Conservation (phyloP, 30 jellyfish, hydroid and myxozoan species). For the Phacellophora camtschatica region DNA sequence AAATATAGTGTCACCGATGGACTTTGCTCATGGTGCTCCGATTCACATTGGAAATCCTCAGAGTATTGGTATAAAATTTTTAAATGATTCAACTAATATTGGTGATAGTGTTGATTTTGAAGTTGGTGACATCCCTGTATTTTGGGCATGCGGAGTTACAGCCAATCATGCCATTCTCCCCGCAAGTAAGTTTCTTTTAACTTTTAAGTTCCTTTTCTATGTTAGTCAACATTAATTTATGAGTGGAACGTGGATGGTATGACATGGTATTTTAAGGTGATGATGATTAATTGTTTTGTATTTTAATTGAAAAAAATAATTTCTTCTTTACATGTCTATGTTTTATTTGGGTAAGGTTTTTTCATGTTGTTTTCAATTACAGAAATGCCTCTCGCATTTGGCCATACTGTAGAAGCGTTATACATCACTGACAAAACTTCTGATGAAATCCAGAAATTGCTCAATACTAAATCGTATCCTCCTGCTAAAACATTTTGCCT, state of each 20-base stretch:
- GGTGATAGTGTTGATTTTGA: conserved; percentile 51
- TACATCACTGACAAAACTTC: conserved; percentile 67
- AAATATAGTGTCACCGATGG: conserved; percentile 42
- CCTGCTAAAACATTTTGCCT: conserved; percentile 72
- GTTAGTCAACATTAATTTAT: too few species aligned
- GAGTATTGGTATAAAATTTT: conserved; percentile 68
- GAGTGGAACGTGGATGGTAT: too few species aligned
- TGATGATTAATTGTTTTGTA: too few species aligned
- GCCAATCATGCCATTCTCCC: conserved; percentile 72
- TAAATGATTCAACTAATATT: conserved; percentile 6
- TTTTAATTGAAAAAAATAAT: too few species aligned
- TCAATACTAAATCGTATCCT: conserved; percentile 63
- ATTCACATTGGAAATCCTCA: conserved; percentile 86
- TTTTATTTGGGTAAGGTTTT: too few species aligned
- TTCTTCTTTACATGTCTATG: too few species aligned
- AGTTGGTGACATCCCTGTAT: conserved; percentile 89
- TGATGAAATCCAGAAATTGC: conserved; percentile 17
- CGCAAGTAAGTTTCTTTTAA: conserved; percentile 88
- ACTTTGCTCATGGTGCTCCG: conserved; percentile 95
- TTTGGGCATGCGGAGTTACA: conserved; percentile 97
- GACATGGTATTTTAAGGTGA: too few species aligned
- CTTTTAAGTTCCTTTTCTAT: too few species aligned
- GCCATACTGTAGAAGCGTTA: conserved; percentile 88
- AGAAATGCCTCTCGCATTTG: conserved; percentile 73
- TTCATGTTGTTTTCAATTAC: not conserved